Evolutionary conservation across 64 coral and sea anemone genomes (phyloP).

Genomic region (Montipora sp.): DNA sequence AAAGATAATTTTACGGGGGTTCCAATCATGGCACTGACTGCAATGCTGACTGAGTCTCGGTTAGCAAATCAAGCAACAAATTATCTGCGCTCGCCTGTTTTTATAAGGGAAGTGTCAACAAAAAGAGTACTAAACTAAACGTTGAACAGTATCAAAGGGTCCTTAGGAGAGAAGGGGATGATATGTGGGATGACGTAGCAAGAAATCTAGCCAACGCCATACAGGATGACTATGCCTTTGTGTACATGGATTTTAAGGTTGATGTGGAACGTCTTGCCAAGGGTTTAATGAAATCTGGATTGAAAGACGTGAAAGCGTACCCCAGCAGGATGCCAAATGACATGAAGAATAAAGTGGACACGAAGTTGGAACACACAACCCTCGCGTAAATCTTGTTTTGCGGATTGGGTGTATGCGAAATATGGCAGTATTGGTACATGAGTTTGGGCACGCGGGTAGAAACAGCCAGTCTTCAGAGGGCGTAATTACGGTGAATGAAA

Average conservation of each 20-base stretch:
- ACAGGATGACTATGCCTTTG: conserved; percentile 52
- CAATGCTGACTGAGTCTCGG: background rate
- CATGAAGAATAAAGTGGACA: conserved; percentile 10
- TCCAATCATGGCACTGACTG: conserved; percentile 60
- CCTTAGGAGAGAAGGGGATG: background rate
- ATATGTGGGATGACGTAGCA: conserved; percentile 24
- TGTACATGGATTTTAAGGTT: conserved; percentile 71
- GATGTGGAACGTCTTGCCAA: conserved; percentile 52
- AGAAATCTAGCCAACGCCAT: background rate
- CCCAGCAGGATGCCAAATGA: background rate
- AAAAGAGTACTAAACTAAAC: conserved; percentile 33
- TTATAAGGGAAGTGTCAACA: conserved; percentile 26
- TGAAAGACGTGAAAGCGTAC: conserved; percentile 21
- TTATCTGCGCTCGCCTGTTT: conserved; percentile 7
- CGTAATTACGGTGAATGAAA: background rate
- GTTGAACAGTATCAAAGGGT: background rate
- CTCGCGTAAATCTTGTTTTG: conserved; percentile 50
- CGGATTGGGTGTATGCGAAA: conserved; percentile 56
- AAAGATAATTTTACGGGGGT: background rate
- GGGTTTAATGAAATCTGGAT: background rate
- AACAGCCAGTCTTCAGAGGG: conserved; percentile 25
- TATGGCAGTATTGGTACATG: conserved; percentile 52
- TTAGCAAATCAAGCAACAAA: background rate
- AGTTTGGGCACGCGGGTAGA: conserved; percentile 67
- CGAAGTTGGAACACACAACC: conserved; percentile 64